Conservation (phyloP, 2,888 invertebrate species). For the Noctuana brunneofusca region DNA sequence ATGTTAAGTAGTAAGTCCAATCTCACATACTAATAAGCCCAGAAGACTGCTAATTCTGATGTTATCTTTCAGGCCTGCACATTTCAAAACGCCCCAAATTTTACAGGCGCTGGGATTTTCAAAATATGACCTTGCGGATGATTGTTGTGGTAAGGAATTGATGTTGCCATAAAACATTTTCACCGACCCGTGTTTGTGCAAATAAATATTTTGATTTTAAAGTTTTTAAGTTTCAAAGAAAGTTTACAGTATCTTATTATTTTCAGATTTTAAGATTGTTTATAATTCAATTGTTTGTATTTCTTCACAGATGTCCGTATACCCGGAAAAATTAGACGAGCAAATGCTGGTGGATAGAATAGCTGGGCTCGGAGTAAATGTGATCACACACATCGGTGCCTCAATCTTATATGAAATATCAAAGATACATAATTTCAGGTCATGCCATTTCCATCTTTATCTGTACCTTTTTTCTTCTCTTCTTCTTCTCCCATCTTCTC, state of each 20-base stretch:
- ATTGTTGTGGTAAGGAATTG: slow-evolving; percentile 55
- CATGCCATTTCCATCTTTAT: no score
- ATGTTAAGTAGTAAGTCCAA: no score
- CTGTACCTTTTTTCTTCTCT: no score
- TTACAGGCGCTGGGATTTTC: slow-evolving; percentile 59
- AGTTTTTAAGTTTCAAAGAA: no score
- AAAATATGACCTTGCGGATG: slow-evolving; percentile 50
- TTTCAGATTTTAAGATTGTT: background rate
- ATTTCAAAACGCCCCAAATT: slow-evolving; percentile 53
- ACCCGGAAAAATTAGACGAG: background rate
- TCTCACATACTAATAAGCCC: no score
- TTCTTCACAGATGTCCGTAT: slow-evolving; percentile 3
- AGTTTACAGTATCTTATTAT: background rate
- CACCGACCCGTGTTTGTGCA: no score
- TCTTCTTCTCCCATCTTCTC: no score
- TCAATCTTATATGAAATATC: slow-evolving; percentile 49
- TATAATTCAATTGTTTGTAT: no score
- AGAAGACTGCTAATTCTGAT: background rate
- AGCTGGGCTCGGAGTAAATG: slow-evolving; percentile 45
- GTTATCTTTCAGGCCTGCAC: slow-evolving; percentile 39
- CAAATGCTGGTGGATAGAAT: slow-evolving; percentile 43
- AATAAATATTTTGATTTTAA: no score
- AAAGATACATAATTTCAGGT: slow-evolving; percentile 61
- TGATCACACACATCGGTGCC: slow-evolving; percentile 46
- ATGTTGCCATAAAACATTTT: no score